A percentile compares a stretch with the other conserved stretches of the same genome.
These are phyloP conservation scores for Turritopsis dohrnii DNA, from an alignment of 30 jellyfish, hydroid and myxozoan species.

Conservation along the genomic window DNA sequence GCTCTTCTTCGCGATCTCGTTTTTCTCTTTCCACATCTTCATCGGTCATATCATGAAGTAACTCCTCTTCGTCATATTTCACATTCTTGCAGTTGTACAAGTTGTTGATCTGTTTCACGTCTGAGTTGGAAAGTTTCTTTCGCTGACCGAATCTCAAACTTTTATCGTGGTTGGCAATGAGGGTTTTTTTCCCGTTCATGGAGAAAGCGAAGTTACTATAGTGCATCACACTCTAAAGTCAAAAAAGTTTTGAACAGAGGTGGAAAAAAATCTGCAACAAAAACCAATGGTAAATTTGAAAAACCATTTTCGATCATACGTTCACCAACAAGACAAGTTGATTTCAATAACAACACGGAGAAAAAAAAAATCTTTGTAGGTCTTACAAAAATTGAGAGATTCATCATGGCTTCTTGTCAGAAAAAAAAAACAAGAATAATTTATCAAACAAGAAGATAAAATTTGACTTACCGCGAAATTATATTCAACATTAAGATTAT, in stretches of 20 bases:
- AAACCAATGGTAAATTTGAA: neutral
- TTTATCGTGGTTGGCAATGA: constrained; percentile 40
- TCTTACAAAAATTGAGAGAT: no score
- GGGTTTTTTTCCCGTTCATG: constrained; percentile 67
- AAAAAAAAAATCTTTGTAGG: no score
- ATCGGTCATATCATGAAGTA: constrained; percentile 33
- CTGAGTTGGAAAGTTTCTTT: constrained; percentile 60
- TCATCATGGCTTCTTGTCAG: neutral
- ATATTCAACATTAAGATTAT: constrained; percentile 67
- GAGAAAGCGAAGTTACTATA: constrained; percentile 88
- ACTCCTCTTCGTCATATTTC: constrained; percentile 9
- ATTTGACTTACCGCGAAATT: constrained; percentile 70
- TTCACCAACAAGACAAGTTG: no score
- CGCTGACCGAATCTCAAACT: constrained; percentile 84
- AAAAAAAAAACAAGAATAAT: neutral
- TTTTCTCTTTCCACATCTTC: constrained; percentile 7
- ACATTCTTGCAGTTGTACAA: constrained; percentile 52
- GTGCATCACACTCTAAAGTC: constrained; percentile 87
- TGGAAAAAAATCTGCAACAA: no score
- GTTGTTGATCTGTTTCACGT: constrained; percentile 63
- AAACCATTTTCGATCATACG: neutral
- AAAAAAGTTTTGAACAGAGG: neutral
- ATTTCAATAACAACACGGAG: no score
- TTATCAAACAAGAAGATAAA: neutral
- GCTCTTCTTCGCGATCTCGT: constrained; percentile 5